Percentiles rank a stretch among this genome's conserved stretches.
phyloP scores from a whole-genome alignment of 2,888 invertebrate genomes.

The Heliconius cydno region DNA sequence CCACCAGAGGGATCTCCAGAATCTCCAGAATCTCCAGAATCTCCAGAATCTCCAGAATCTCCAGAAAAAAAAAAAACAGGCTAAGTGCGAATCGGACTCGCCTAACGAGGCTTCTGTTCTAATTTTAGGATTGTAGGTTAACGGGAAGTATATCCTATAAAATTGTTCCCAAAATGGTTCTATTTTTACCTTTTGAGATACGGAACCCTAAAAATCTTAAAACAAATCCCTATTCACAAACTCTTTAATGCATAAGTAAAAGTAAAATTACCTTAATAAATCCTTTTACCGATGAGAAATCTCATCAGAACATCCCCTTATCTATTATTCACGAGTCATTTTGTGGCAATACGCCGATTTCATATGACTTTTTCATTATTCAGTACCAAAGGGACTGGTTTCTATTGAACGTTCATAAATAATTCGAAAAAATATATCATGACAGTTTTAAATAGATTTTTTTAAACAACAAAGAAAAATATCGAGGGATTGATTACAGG shows the following conservation, averaged over 20 bases:
- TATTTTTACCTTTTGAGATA: not conserved
- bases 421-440: no score
- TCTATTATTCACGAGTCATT: slow-evolving; percentile 38
- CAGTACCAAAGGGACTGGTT: slow-evolving; percentile 2
- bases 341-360: slow-evolving; percentile 32
- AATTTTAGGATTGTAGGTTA: no score
- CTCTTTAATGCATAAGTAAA: not conserved
- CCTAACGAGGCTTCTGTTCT: no score
- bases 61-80: not conserved
- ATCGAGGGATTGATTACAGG: no score
- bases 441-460: not conserved
- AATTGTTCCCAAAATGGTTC: no score
- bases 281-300: slow-evolving; percentile 20
- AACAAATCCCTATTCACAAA: not conserved
- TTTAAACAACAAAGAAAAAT: not conserved
- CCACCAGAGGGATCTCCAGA: no score
- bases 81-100: no score
- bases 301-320: slow-evolving; percentile 28
- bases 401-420: not conserved
- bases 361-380: slow-evolving; percentile 35
- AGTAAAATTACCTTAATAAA: not conserved
- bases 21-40: no score
- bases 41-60: no score
- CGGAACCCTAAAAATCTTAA: not conserved
- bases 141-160: no score